Percentiles rank a stretch among this genome's conserved stretches.
These are phyloP conservation scores for Gobio gobio DNA, from an alignment of 2,113 vertebrate species.

Conservation along the genomic window DNA sequence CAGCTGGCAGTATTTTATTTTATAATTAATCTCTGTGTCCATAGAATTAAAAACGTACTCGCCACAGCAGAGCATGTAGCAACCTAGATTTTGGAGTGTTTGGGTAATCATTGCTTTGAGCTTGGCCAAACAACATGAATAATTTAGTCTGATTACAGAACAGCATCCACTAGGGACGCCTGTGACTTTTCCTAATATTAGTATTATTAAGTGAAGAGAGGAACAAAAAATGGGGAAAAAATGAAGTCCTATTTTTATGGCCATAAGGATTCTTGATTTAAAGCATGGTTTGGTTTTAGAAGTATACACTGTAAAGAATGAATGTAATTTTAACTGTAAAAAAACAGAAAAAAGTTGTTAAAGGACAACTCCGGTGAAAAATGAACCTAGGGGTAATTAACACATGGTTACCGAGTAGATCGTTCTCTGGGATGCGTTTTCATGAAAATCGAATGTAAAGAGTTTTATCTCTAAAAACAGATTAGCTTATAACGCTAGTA, in stretches of 20 bases:
- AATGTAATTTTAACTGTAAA: no score
- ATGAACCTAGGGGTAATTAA: no score
- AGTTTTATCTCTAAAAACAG: no score
- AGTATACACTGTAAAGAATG: no score
- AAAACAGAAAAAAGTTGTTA: no score
- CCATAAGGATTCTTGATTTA: not conserved
- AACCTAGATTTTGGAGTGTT: constrained; percentile 47
- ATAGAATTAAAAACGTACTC: not conserved
- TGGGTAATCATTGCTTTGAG: constrained; percentile 44
- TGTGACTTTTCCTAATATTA: constrained; percentile 4
- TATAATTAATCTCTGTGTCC: not conserved
- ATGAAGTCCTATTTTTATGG: not conserved
- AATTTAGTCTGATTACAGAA: constrained; percentile 59
- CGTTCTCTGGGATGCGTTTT: no score
- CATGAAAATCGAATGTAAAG: no score
- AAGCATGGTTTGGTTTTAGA: not conserved
- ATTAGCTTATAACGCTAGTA: no score
- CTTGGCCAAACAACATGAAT: constrained; percentile 63
- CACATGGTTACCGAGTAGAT: no score
- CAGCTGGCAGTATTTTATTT: not conserved
- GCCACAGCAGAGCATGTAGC: not conserved
- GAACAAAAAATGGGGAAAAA: no score
- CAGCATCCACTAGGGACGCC: not conserved
- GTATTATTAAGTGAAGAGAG: not conserved
- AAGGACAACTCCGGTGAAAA: no score